A percentile compares a stretch with the other conserved stretches of the same genome.
phyloP scores from a whole-genome alignment of 2,113 vertebrate genomes.

The Cyprinus carpio region DNA sequence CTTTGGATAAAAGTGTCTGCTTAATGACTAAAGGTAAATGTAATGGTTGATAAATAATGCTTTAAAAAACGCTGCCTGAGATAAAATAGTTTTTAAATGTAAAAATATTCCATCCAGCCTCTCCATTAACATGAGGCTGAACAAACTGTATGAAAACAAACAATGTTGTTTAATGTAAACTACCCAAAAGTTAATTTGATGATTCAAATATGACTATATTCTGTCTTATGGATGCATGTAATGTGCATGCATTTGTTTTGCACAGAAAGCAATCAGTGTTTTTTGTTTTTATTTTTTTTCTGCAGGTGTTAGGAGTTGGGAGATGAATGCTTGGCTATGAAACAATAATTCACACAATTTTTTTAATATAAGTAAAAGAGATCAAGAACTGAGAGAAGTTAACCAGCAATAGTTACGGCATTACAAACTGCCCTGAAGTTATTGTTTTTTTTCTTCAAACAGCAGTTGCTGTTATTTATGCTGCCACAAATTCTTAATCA shows the following conservation, averaged over 20 bases:
- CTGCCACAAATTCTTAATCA: constrained; percentile 32
- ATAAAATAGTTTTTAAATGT: neutral
- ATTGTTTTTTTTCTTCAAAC: neutral
- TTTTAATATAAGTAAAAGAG: neutral
- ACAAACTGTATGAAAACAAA: neutral
- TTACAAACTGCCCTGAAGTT: constrained; percentile 12
- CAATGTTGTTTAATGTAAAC: neutral
- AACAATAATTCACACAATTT: neutral
- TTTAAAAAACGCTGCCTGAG: neutral
- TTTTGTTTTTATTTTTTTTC: neutral
- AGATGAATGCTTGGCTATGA: constrained; percentile 16
- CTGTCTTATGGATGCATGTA: neutral
- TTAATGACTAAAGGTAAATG: neutral
- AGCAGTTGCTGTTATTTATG: constrained; percentile 37
- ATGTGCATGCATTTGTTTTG: neutral
- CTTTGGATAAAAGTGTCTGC: neutral
- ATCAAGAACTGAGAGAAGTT: neutral
- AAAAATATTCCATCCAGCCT: neutral
- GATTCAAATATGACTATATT: neutral
- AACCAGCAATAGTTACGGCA: constrained; percentile 22
- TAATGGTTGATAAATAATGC: neutral
- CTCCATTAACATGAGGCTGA: neutral
- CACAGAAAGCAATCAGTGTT: neutral
- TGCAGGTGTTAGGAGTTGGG: constrained; percentile 47
- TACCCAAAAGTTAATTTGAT: neutral